These are phyloP conservation scores for Drosophila paramelanica DNA, from an alignment of 2,888 invertebrate genomes.

Conservation along the genomic window DNA sequence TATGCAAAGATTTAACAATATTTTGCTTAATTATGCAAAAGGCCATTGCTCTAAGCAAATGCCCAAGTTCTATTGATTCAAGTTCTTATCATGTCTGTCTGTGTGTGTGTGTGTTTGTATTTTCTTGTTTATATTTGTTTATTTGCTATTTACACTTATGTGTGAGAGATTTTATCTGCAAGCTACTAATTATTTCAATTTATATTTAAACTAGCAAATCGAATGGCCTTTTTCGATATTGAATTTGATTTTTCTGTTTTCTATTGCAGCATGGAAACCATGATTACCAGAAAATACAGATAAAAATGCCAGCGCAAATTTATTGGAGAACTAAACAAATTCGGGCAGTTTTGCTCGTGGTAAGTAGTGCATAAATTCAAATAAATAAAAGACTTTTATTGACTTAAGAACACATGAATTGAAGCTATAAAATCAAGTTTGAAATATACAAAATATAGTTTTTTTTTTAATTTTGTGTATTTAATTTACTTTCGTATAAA, in stretches of 20 bases:
- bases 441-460: too few species aligned
- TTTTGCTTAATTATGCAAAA: slow-evolving; percentile 58
- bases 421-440: too few species aligned
- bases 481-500: too few species aligned
- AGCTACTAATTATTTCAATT: slow-evolving; percentile 14
- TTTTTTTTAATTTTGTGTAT: too few species aligned
- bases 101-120: slow-evolving; percentile 2
- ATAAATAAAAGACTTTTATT: neutral
- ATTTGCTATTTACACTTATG: slow-evolving; percentile 19
- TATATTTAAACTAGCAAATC: neutral
- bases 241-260: slow-evolving; percentile 2
- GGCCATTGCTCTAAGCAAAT: slow-evolving; percentile 26
- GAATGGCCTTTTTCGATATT: neutral
- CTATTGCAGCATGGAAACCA: slow-evolving; percentile 51
- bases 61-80: slow-evolving; percentile 45
- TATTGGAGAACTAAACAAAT: slow-evolving; percentile 62
- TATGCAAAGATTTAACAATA: slow-evolving; percentile 49
- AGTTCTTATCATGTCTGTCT: slow-evolving; percentile 24
- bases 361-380: slow-evolving; percentile 57
- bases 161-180: slow-evolving; percentile 5
- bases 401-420: too few species aligned
- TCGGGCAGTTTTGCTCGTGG: slow-evolving; percentile 81
- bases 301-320: slow-evolving; percentile 82
- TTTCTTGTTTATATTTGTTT: slow-evolving; percentile 21
- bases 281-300: slow-evolving; percentile 84